These are phyloP conservation scores for Trichosurus vulpecula DNA, from an alignment of 2,797 vertebrate species.

Conservation along the genomic window DNA sequence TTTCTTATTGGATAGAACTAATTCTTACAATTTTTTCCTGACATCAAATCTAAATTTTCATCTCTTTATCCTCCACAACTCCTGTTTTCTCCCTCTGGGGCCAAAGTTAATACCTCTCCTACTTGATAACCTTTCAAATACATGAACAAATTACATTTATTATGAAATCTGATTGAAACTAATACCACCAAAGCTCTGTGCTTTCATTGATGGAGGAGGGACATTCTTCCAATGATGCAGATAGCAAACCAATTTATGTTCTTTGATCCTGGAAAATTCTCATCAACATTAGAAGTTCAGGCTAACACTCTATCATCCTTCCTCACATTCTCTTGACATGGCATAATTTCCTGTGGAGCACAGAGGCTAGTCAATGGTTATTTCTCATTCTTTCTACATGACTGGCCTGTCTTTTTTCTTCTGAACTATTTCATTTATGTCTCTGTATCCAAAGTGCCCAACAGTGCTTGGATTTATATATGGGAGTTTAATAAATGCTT, in stretches of 20 bases:
- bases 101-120: neutral
- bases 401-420: neutral
- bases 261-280: neutral
- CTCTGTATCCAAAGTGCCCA: neutral
- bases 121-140: neutral
- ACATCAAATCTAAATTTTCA: neutral
- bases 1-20: neutral
- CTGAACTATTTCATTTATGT: neutral
- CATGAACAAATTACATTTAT: neutral
- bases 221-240: neutral
- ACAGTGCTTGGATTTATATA: neutral
- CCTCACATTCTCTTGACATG: neutral
- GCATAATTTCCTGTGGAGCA: neutral
- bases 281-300: neutral
- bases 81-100: neutral
- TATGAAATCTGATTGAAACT: neutral
- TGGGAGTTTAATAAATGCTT: neutral
- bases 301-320: neutral
- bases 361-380: neutral
- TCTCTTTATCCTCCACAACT: neutral
- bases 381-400: neutral
- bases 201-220: neutral
- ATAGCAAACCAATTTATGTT: neutral
- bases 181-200: neutral
- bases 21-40: neutral